phyloP scores from a whole-genome alignment of 2,888 invertebrate species.

The Ernsta delagoae region DNA sequence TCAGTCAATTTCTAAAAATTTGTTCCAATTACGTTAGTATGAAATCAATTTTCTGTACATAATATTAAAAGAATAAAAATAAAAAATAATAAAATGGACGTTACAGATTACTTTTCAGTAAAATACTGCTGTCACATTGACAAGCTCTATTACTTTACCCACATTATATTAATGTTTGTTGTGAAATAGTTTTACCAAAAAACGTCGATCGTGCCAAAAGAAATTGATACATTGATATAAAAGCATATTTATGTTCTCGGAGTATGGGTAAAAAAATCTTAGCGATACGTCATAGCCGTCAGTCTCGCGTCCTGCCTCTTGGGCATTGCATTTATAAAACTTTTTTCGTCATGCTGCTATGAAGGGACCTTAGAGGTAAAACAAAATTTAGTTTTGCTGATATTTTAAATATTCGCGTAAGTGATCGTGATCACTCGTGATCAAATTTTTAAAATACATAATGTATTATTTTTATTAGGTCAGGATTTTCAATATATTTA shows the following conservation, averaged over 20 bases:
- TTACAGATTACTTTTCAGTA: not conserved
- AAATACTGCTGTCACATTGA: constrained; percentile 1
- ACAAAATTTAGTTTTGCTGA: constrained; percentile 30
- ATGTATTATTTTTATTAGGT: too few relatives aligned
- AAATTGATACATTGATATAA: constrained; percentile 83
- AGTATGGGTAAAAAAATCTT: constrained; percentile 76
- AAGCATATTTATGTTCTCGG: constrained; percentile 82
- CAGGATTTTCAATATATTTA: too few relatives aligned
- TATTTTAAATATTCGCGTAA: constrained; percentile 32
- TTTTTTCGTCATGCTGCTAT: constrained; percentile 51
- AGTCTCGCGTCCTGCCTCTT: constrained; percentile 66
- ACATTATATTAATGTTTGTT: constrained; percentile 55
- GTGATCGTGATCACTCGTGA: constrained; percentile 8
- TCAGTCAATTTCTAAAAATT: not conserved
- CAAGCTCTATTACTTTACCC: constrained; percentile 42
- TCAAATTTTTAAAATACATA: too few relatives aligned
- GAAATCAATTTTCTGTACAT: not conserved
- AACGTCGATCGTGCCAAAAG: constrained; percentile 69
- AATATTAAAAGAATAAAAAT: too few relatives aligned
- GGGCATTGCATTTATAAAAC: constrained; percentile 71
- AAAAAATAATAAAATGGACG: too few relatives aligned
- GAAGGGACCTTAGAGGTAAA: constrained; percentile 42
- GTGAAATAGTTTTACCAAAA: constrained; percentile 51
- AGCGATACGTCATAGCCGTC: constrained; percentile 83
- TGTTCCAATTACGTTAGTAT: too few relatives aligned